phyloP scores from a whole-genome alignment of 2,113 vertebrate genomes.

The Arothron firmamentum region DNA sequence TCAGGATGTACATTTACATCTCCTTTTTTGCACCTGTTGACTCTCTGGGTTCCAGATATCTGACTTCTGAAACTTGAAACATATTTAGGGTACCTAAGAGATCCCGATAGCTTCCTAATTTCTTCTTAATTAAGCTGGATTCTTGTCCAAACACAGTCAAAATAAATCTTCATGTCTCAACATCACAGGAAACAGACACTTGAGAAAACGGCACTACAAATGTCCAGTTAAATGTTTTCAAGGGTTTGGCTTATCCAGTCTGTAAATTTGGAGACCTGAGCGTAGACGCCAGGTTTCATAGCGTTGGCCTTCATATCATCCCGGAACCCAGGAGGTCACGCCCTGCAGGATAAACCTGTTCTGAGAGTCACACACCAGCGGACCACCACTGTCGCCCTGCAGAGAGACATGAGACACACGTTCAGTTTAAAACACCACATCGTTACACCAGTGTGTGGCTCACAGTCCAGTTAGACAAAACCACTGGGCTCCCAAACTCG shows the following conservation, averaged over 20 bases:
- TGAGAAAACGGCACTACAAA: background rate
- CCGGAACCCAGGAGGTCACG: constrained; percentile 95
- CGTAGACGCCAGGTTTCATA: constrained; percentile 95
- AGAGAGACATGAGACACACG: background rate
- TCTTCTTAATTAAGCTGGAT: too few relatives aligned
- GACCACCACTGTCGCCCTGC: constrained; percentile 96
- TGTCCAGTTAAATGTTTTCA: background rate
- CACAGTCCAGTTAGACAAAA: background rate
- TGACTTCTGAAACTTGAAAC: too few relatives aligned
- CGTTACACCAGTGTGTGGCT: too few relatives aligned
- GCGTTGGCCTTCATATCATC: constrained; percentile 87
- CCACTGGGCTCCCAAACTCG: background rate
- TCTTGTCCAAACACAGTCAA: background rate
- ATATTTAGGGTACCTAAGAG: too few relatives aligned
- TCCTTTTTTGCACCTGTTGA: too few relatives aligned
- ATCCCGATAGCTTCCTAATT: too few relatives aligned
- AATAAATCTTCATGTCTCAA: background rate
- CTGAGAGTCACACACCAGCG: constrained; percentile 83
- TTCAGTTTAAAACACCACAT: too few relatives aligned
- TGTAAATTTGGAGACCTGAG: constrained; percentile 83
- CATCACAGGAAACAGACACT: too few relatives aligned
- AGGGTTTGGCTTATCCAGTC: constrained; percentile 81
- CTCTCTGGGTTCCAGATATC: too few relatives aligned
- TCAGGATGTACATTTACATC: too few relatives aligned
- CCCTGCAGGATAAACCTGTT: constrained; percentile 87